Conservation (phyloP, 2,113 vertebrate species). For the Zosterops pallidus region DNA sequence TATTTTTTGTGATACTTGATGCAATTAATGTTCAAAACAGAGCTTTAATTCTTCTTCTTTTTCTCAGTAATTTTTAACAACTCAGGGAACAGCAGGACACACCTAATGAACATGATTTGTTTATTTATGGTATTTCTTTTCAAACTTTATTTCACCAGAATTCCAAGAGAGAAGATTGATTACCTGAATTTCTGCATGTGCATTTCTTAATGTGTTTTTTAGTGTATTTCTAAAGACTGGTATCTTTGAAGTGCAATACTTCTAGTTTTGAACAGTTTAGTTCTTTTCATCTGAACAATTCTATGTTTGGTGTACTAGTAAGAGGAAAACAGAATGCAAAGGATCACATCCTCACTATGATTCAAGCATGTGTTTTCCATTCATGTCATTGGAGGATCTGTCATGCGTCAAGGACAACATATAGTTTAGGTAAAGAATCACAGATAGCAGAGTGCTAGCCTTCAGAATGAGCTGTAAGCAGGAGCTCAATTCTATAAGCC, state of each 20-base stretch:
- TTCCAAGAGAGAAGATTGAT: neutral
- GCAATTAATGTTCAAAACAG: neutral
- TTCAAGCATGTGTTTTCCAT: constrained; percentile 22
- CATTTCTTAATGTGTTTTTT: neutral
- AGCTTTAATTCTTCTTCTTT: neutral
- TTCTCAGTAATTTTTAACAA: neutral
- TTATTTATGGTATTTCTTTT: neutral
- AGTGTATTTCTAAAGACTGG: neutral
- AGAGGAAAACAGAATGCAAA: neutral
- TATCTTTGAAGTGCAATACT: constrained; percentile 36
- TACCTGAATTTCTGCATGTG: neutral
- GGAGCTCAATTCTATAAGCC: neutral
- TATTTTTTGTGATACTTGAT: neutral
- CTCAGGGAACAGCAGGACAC: neutral
- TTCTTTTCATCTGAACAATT: constrained; percentile 17
- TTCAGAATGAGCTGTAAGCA: neutral
- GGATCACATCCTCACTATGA: neutral
- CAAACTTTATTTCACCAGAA: neutral
- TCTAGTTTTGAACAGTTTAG: constrained; percentile 9
- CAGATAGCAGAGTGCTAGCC: neutral
- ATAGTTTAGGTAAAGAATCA: constrained; percentile 36
- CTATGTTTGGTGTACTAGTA: neutral
- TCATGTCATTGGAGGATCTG: constrained; percentile 10
- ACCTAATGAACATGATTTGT: neutral
- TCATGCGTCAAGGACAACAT: constrained; percentile 32